These are phyloP conservation scores for Acridotheres tristis DNA, from an alignment of 2,797 vertebrate genomes.

Conservation along the genomic window DNA sequence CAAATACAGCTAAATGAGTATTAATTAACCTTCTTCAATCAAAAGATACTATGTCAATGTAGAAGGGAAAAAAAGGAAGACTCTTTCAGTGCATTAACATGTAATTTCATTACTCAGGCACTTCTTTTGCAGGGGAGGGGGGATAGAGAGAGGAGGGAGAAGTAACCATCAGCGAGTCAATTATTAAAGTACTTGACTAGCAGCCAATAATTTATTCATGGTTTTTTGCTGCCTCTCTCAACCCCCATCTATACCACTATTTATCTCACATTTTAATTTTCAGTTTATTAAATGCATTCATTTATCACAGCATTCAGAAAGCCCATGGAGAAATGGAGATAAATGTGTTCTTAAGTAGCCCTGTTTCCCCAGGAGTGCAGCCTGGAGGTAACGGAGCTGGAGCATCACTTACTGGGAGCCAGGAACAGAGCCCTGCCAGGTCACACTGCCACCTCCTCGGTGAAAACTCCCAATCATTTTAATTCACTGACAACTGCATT, in stretches of 20 bases:
- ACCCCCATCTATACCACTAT: constrained; percentile 59
- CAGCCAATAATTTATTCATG: constrained; percentile 79
- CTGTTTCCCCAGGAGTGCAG: constrained; percentile 48
- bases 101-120: constrained; percentile 62
- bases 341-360: constrained; percentile 51
- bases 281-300: constrained; percentile 81
- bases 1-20: constrained; percentile 73
- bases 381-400: background rate
- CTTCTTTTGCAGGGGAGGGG: constrained; percentile 20
- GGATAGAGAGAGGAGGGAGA: background rate
- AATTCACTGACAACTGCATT: constrained; percentile 79
- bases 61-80: constrained; percentile 36
- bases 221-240: constrained; percentile 14
- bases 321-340: constrained; percentile 58
- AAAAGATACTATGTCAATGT: constrained; percentile 74
- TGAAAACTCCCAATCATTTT: constrained; percentile 76
- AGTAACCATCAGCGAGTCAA: constrained; percentile 57
- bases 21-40: constrained; percentile 76
- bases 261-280: constrained; percentile 87
- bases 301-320: constrained; percentile 71
- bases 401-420: background rate
- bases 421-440: background rate
- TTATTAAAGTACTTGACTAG: constrained; percentile 73
- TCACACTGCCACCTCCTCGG: constrained; percentile 25
- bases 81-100: constrained; percentile 62